Evolutionary conservation across 1,140 invertebrate genomes (phyloP), one percentile per base, ranked within the genome.

Genomic region (Amphibalanus amphitrite): DNA sequence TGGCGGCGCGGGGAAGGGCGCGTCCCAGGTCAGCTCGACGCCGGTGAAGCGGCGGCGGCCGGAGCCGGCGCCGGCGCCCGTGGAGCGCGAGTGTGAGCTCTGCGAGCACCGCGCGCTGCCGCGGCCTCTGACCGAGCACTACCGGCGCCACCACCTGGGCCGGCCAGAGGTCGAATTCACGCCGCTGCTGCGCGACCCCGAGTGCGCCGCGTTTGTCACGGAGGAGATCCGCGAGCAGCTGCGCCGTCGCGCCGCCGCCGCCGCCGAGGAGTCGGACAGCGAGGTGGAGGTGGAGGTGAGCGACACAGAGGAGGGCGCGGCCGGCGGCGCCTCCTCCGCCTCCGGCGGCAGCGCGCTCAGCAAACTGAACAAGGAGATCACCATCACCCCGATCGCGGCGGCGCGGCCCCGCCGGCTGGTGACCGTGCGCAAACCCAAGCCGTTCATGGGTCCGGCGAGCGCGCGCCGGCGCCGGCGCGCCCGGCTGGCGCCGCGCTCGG

Each of bases 41-140:
- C 65, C n/a, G 65, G 6, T 28, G 65, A 28, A 59, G 47, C 47
- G 47, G 20, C 47, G 47, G 6, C 47, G 47, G 1, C 13, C 47
- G 64, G 29, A 30, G 69, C 75, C 29, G 67, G 73, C 72, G 23
- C 40, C n/a, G 69, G 67, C 69, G 71, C 71, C 26, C 71, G 65
- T 64, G 70, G 29, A 67, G 65, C 67, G 65, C 29, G 67, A 67
- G 38, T 69, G 71, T 65, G 64, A 72, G 68, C 47, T 29, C 29
- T 65, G 23, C 29, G 26, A 47, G 23, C 70, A 28, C 4, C 47
- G 47, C 13, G 47, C 47, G 20, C 47, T 59, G 47, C 47, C 47
- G 20, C 13, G 1, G 10, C 3, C 65, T 26, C 65, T 67, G 8
- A 26, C n/a, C 6, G 28, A 26, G n/a, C 65, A 67, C 65, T 67